These are phyloP conservation scores for Cheirogaleus medius DNA, from an alignment of 2,113 vertebrate species.

Conservation along the genomic window DNA sequence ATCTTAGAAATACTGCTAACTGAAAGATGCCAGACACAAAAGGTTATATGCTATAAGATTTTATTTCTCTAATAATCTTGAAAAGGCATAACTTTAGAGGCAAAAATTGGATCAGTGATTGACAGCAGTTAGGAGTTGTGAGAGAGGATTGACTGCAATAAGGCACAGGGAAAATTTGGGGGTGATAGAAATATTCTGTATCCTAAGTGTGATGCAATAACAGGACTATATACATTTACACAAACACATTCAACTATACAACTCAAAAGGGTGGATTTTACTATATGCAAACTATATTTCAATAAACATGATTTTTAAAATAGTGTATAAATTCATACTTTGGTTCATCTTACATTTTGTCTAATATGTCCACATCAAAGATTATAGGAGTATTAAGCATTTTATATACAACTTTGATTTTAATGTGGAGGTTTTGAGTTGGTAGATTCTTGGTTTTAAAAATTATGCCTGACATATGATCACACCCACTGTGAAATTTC, in stretches of 20 bases:
- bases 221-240: background rate
- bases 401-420: constrained; percentile 1
- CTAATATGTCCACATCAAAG: background rate
- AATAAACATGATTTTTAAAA: background rate
- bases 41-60: background rate
- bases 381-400: background rate
- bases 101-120: background rate
- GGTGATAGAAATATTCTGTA: background rate
- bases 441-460: background rate
- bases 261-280: background rate
- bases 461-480: background rate
- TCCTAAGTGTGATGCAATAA: background rate
- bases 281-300: background rate
- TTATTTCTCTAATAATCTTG: background rate
- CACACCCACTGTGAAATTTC: background rate
- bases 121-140: background rate
- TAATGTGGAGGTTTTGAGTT: background rate
- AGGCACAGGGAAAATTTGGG: background rate
- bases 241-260: background rate
- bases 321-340: background rate
- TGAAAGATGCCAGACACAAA: background rate
- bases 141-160: background rate
- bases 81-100: background rate
- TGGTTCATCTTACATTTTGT: background rate
- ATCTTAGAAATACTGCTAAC: background rate